These are phyloP conservation scores for Parazoanthus darwini DNA, from an alignment of 92 coral and sea anemone species.

Conservation along the genomic window DNA sequence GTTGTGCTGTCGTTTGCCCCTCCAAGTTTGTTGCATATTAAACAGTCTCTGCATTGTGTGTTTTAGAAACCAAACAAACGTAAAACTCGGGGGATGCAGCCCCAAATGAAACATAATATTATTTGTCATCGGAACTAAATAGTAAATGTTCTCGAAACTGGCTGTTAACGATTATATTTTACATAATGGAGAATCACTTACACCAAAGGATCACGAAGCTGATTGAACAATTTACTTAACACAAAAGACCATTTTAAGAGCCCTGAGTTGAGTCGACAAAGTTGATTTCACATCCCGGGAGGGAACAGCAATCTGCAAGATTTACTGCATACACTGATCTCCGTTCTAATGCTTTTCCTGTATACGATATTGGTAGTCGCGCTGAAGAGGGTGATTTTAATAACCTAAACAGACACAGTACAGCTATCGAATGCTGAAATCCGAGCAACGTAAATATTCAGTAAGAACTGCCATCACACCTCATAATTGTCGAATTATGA, in stretches of 20 bases:
- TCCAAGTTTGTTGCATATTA: not conserved
- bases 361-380: not conserved
- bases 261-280: not conserved
- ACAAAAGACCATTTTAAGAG: not conserved
- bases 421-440: not conserved
- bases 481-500: not conserved
- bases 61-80: not conserved
- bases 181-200: not conserved
- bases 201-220: not conserved
- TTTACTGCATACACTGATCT: not conserved
- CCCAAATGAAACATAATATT: not conserved
- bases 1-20: not conserved
- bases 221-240: not conserved
- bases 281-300: not conserved
- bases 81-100: too few relatives aligned
- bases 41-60: not conserved
- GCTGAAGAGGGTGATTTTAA: not conserved
- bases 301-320: not conserved
- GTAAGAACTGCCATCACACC: constrained; percentile 25
- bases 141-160: not conserved
- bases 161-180: not conserved
- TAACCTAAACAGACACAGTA: not conserved
- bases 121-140: not conserved
- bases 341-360: not conserved
- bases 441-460: not conserved